Percentiles rank a stretch among this genome's conserved stretches.
These are phyloP conservation scores for Tetramorium parvispinum DNA, from an alignment of 1,140 invertebrate genomes.

Conservation along the genomic window DNA sequence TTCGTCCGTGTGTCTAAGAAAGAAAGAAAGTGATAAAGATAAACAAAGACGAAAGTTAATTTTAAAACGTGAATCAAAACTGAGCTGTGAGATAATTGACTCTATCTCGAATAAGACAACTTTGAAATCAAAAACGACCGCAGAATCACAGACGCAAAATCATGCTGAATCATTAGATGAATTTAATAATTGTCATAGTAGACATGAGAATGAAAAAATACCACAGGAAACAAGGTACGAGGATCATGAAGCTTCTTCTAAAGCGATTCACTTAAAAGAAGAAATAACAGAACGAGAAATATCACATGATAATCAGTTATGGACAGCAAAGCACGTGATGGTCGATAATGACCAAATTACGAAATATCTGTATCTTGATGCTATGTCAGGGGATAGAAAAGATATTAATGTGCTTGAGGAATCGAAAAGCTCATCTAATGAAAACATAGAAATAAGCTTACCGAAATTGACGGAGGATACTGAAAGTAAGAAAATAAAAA, in stretches of 20 bases:
- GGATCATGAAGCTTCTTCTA: conserved; percentile 4
- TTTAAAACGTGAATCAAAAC: conserved; percentile 58
- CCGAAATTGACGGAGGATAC: background rate
- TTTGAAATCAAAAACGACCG: background rate
- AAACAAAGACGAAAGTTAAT: conserved; percentile 58
- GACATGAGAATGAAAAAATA: background rate
- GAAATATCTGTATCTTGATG: background rate
- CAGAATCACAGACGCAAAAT: background rate
- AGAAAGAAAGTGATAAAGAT: conserved; percentile 22
- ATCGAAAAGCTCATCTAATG: background rate
- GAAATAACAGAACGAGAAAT: background rate
- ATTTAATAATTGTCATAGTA: background rate
- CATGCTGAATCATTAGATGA: conserved; percentile 21
- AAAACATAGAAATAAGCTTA: background rate
- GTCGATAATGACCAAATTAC: background rate
- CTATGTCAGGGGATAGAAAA: background rate
- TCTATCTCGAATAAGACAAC: conserved; percentile 32
- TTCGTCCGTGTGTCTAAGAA: background rate
- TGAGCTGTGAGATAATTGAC: conserved; percentile 58
- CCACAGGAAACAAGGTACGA: background rate
- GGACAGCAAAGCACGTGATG: conserved; percentile 21
- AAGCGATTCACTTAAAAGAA: background rate
- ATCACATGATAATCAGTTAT: background rate
- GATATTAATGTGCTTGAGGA: background rate
- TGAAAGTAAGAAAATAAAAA: background rate